These are phyloP conservation scores for Aporrectodea caliginosa DNA, from an alignment of 1,140 invertebrate species.

Conservation along the genomic window DNA sequence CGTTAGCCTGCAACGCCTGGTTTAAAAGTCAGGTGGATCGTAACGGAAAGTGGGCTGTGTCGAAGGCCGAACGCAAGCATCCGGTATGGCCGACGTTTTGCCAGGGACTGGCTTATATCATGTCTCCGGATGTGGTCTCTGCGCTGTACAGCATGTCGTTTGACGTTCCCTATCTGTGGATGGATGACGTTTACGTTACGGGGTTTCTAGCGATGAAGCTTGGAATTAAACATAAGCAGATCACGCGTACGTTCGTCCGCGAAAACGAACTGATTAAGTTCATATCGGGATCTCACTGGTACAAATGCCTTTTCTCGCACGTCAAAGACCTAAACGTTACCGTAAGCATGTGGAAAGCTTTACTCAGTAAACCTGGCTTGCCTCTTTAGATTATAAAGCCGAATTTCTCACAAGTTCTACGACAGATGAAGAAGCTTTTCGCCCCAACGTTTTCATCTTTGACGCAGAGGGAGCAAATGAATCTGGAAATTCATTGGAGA, in stretches of 20 bases:
- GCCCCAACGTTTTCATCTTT: too few species aligned
- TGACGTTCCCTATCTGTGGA: conserved; percentile 50
- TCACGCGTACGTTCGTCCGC: not conserved
- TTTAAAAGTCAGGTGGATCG: conserved; percentile 42
- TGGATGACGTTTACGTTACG: conserved; percentile 55
- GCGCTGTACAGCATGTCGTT: conserved; percentile 46
- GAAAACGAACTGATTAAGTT: too few species aligned
- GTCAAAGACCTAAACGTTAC: not conserved
- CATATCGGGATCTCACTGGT: not conserved
- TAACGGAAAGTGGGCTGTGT: conserved; percentile 55
- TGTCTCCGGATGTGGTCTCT: conserved; percentile 50
- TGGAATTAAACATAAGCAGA: conserved; percentile 33
- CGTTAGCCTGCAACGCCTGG: conserved; percentile 46
- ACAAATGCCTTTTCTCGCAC: conserved; percentile 1
- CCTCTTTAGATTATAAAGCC: too few species aligned
- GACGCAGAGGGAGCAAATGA: too few species aligned
- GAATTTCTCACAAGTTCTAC: too few species aligned
- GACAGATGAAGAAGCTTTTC: too few species aligned
- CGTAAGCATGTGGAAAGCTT: not conserved
- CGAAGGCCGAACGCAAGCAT: conserved; percentile 47
- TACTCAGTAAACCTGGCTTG: too few species aligned
- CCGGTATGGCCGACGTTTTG: conserved; percentile 56
- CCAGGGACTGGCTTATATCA: conserved; percentile 53
- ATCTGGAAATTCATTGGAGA: too few species aligned
- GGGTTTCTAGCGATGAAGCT: conserved; percentile 44